Percentiles rank a stretch among this genome's conserved stretches.
Conservation (phyloP, 2,888 invertebrate genomes). For the Tinea semifulvella region DNA sequence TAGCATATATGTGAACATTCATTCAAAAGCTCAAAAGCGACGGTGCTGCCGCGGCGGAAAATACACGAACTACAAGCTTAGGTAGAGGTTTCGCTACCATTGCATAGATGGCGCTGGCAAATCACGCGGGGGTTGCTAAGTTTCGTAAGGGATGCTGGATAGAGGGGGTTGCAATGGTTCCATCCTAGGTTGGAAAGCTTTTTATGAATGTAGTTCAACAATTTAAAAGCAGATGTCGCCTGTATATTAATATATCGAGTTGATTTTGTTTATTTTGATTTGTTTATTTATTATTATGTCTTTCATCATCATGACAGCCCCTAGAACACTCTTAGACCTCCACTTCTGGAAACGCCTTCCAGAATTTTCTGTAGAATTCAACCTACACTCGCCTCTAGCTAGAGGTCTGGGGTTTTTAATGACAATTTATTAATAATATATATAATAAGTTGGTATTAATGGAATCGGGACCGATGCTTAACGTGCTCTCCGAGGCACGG, state of each 20-base stretch:
- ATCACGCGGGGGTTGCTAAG: slow-evolving; percentile 2
- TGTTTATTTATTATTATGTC: too few relatives aligned
- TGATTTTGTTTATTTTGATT: too few relatives aligned
- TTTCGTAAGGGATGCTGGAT: slow-evolving; percentile 25
- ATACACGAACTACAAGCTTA: slow-evolving; percentile 44
- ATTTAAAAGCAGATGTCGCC: neutral
- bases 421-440: too few relatives aligned
- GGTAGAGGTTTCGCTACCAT: slow-evolving; percentile 42
- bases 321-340: too few relatives aligned
- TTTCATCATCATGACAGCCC: too few relatives aligned
- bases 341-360: too few relatives aligned
- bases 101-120: slow-evolving; percentile 48
- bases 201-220: neutral
- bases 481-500: too few relatives aligned
- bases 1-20: slow-evolving; percentile 29
- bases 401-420: too few relatives aligned
- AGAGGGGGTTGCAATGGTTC: slow-evolving; percentile 33
- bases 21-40: slow-evolving; percentile 50
- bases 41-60: slow-evolving; percentile 37
- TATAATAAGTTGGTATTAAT: too few relatives aligned
- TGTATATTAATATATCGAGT: slow-evolving; percentile 14
- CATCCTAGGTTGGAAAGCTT: neutral
- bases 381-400: too few relatives aligned
- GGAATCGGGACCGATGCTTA: too few relatives aligned
- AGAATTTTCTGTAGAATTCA: too few relatives aligned